phyloP scores from a whole-genome alignment of 2,113 vertebrate genomes.

The Hemichromis elongatus region DNA sequence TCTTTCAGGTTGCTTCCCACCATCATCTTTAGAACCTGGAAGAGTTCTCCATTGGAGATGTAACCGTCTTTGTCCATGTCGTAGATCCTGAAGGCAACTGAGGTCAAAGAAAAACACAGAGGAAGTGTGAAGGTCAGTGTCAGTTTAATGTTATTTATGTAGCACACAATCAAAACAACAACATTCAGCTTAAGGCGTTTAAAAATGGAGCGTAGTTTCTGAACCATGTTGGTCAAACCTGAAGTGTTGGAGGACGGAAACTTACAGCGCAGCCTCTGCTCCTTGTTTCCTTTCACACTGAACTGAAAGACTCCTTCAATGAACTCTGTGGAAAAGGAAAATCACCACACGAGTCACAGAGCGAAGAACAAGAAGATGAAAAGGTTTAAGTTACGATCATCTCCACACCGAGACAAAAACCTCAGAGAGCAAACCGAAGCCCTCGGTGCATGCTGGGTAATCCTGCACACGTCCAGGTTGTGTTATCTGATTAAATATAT shows the following conservation, averaged over 20 bases:
- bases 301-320: slow-evolving; percentile 93
- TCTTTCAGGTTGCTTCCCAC: slow-evolving; percentile 98
- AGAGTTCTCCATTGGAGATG: slow-evolving; percentile 98
- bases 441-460: background rate
- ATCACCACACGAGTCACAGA: background rate
- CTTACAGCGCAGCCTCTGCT: slow-evolving; percentile 93
- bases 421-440: background rate
- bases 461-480: background rate
- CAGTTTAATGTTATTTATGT: background rate
- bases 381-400: background rate
- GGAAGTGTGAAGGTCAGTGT: background rate
- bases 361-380: background rate
- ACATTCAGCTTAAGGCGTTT: background rate
- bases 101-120: background rate
- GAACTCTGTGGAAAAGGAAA: slow-evolving; percentile 75
- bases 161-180: background rate
- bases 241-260: slow-evolving; percentile 19
- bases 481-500: background rate
- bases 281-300: slow-evolving; percentile 92
- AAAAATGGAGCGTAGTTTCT: background rate
- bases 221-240: background rate
- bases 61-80: slow-evolving; percentile 99
- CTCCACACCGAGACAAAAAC: background rate
- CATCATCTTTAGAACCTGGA: slow-evolving; percentile 99
- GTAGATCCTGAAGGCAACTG: slow-evolving; percentile 98